Percentiles rank a stretch among this genome's conserved stretches.
Conservation (phyloP, 2,797 vertebrate species). For the Paratrypauchen microcephalus region DNA sequence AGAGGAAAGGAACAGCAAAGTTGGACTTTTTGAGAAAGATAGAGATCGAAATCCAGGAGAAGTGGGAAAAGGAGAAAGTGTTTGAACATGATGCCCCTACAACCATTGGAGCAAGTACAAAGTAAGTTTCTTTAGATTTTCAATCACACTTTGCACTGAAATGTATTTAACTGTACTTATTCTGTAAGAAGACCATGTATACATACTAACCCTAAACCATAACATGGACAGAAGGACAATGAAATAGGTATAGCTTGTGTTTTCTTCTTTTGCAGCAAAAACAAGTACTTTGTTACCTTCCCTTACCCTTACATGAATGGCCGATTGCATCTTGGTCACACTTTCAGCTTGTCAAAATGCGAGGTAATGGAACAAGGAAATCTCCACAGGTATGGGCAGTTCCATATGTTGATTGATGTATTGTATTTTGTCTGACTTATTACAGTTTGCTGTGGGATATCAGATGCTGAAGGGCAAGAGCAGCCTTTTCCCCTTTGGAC, state of each 20-base stretch:
- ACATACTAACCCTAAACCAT: neutral
- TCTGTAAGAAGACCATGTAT: neutral
- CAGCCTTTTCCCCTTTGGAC: slow-evolving; percentile 94
- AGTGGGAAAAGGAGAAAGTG: slow-evolving; percentile 85
- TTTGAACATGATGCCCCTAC: slow-evolving; percentile 84
- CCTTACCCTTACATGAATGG: slow-evolving; percentile 99
- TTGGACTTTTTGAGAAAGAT: slow-evolving; percentile 94
- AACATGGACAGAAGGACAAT: too few relatives aligned
- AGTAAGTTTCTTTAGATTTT: slow-evolving; percentile 60
- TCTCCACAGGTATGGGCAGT: too few relatives aligned
- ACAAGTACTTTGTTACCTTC: slow-evolving; percentile 92
- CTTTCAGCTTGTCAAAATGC: slow-evolving; percentile 95
- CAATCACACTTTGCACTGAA: neutral
- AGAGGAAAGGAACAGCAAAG: slow-evolving; percentile 94
- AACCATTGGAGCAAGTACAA: slow-evolving; percentile 58
- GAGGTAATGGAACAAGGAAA: slow-evolving; percentile 79
- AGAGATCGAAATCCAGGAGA: slow-evolving; percentile 88
- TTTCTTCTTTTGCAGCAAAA: slow-evolving; percentile 74
- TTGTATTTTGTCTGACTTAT: slow-evolving; percentile 4
- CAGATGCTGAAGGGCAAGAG: slow-evolving; percentile 91
- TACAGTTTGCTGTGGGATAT: slow-evolving; percentile 89
- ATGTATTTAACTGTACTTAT: too few relatives aligned
- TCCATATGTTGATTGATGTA: too few relatives aligned
- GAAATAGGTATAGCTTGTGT: neutral
- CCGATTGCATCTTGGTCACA: slow-evolving; percentile 93